Evolutionary conservation across 2,888 invertebrate species (phyloP).

Genomic region (Drosophila robusta): DNA sequence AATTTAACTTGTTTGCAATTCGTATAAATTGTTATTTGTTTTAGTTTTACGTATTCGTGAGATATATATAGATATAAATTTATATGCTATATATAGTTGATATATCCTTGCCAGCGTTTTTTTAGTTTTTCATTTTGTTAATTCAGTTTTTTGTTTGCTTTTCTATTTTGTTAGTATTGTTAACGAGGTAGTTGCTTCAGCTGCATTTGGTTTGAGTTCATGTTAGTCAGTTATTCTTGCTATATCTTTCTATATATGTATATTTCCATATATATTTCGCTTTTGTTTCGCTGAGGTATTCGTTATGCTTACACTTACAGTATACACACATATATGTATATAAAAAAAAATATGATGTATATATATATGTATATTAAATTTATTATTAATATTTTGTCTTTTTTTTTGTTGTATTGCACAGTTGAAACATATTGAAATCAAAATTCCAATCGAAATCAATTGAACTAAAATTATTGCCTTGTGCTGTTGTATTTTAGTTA

Average conservation of each 20-base stretch:
- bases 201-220: constrained; percentile 38
- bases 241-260: constrained; percentile 15
- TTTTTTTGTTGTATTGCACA: constrained; percentile 61
- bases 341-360: constrained; percentile 33
- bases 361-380: constrained; percentile 31
- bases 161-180: constrained; percentile 48
- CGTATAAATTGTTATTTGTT: constrained; percentile 57
- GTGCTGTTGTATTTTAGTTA: constrained; percentile 20
- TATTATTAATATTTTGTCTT: constrained; percentile 11
- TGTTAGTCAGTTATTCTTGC: constrained; percentile 15
- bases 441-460: constrained; percentile 54
- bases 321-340: constrained; percentile 21
- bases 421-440: constrained; percentile 44
- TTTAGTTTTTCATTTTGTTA: neutral
- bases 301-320: constrained; percentile 42
- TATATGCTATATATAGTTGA: constrained; percentile 23
- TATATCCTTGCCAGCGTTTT: constrained; percentile 24
- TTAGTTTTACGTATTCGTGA: constrained; percentile 68
- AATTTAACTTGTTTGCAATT: constrained; percentile 57
- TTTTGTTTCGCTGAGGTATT: constrained; percentile 45
- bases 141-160: constrained; percentile 12
- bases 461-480: constrained; percentile 78
- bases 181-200: constrained; percentile 76
- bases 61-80: constrained; percentile 10
- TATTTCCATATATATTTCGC: neutral